A percentile compares a stretch with the other conserved stretches of the same genome.
Evolutionary conservation across 1,140 invertebrate species (phyloP).

Genomic region (Lepidurus packardi): DNA sequence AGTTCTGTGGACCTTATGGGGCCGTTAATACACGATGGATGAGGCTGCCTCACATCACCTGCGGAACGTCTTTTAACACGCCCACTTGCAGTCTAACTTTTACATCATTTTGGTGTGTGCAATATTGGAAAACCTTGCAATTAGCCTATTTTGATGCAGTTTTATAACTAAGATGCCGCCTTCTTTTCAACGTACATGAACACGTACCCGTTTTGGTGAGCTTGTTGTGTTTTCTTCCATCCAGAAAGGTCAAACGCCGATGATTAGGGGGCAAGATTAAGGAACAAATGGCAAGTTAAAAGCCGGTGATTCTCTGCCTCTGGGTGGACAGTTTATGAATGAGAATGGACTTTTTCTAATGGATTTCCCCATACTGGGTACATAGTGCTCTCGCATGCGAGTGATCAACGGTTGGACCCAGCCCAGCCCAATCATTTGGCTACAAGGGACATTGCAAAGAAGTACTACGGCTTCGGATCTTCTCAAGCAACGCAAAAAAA

Average conservation of each 20-base stretch:
- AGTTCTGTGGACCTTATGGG: not conserved
- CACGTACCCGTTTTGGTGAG: no score
- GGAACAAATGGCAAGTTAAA: not conserved
- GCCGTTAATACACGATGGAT: not conserved
- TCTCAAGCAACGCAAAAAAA: not conserved
- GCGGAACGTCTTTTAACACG: not conserved
- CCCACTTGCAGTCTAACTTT: not conserved
- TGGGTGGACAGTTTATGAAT: constrained; percentile 18
- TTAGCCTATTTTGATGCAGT: no score
- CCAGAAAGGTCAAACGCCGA: no score
- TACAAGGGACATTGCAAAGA: not conserved
- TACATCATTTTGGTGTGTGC: not conserved
- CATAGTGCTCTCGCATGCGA: not conserved
- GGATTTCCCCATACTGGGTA: not conserved
- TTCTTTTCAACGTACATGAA: no score
- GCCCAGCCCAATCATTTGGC: not conserved
- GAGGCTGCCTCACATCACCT: constrained; percentile 12
- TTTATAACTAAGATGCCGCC: no score
- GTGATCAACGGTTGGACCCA: not conserved
- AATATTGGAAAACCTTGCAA: not conserved
- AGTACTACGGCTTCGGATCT: not conserved
- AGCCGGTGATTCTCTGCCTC: not conserved
- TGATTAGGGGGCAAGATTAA: no score
- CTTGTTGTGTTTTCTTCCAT: no score
- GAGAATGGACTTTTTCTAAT: not conserved